These are phyloP conservation scores for Eupristina koningsbergeri DNA, from an alignment of 1,140 invertebrate genomes.

Conservation along the genomic window DNA sequence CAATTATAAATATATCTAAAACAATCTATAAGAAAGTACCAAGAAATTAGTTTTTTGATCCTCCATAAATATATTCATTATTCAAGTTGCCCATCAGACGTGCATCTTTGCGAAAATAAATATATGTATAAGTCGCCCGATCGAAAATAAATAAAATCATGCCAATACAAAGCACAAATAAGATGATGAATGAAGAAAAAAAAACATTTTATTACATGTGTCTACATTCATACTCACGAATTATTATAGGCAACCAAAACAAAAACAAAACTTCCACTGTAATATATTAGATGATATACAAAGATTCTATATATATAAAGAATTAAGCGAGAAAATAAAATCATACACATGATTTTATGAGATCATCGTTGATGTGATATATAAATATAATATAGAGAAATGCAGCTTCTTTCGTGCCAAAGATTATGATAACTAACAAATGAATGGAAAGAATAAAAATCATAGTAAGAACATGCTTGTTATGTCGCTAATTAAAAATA, in stretches of 20 bases:
- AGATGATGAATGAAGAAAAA: not conserved
- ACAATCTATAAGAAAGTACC: conserved; percentile 18
- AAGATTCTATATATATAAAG: conserved; percentile 54
- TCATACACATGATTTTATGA: conserved; percentile 45
- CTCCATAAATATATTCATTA: conserved; percentile 22
- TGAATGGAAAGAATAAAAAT: conserved; percentile 15
- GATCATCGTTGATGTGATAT: conserved; percentile 52
- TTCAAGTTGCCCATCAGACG: conserved; percentile 21
- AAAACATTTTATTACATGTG: conserved; percentile 32
- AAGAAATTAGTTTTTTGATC: conserved; percentile 41
- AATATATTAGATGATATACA: conserved; percentile 55
- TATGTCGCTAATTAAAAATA: conserved; percentile 22
- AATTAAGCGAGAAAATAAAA: conserved; percentile 9
- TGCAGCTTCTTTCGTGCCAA: conserved; percentile 50
- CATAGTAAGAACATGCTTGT: not conserved
- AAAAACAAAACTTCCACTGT: conserved; percentile 55
- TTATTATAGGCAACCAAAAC: conserved; percentile 42
- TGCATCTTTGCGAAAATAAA: conserved; percentile 6
- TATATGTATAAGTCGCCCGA: conserved; percentile 23
- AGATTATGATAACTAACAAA: conserved; percentile 30
- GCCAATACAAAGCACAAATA: not conserved
- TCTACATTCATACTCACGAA: conserved; percentile 44
- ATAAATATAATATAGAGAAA: conserved; percentile 49
- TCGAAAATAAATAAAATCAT: conserved; percentile 15
- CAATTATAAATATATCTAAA: not conserved